phyloP scores from a whole-genome alignment of 2,797 vertebrate species.

The Ptychadena robeensis region DNA sequence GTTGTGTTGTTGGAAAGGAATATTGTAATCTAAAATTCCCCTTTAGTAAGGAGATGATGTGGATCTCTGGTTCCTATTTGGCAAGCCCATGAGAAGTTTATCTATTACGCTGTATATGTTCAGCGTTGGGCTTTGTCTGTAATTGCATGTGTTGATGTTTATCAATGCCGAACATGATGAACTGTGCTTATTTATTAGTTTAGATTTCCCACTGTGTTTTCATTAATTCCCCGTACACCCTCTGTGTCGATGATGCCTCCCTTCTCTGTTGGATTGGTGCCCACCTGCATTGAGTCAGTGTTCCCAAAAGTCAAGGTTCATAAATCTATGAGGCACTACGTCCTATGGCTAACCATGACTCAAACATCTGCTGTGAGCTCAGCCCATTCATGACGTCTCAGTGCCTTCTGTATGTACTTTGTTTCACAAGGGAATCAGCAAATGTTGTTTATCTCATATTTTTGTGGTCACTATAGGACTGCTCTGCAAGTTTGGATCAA shows the following conservation, averaged over 20 bases:
- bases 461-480: not conserved
- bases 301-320: not conserved
- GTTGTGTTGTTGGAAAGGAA: not conserved
- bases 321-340: conserved; percentile 11
- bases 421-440: not conserved
- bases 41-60: not conserved
- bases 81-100: not conserved
- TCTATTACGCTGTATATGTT: not conserved
- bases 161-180: not conserved
- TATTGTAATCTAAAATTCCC: not conserved
- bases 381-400: not conserved
- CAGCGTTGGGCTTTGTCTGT: not conserved
- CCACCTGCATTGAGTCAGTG: conserved; percentile 11
- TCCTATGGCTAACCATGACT: not conserved
- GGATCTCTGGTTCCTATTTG: not conserved
- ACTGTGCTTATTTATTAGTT: not conserved
- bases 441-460: not conserved
- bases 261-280: conserved; percentile 12
- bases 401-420: not conserved
- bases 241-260: not conserved
- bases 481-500: not conserved
- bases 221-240: not conserved
- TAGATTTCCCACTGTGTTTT: not conserved
- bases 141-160: not conserved
- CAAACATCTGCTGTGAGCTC: not conserved